These are phyloP conservation scores for Icerya purchasi DNA, from an alignment of 2,888 invertebrate species.

Conservation along the genomic window DNA sequence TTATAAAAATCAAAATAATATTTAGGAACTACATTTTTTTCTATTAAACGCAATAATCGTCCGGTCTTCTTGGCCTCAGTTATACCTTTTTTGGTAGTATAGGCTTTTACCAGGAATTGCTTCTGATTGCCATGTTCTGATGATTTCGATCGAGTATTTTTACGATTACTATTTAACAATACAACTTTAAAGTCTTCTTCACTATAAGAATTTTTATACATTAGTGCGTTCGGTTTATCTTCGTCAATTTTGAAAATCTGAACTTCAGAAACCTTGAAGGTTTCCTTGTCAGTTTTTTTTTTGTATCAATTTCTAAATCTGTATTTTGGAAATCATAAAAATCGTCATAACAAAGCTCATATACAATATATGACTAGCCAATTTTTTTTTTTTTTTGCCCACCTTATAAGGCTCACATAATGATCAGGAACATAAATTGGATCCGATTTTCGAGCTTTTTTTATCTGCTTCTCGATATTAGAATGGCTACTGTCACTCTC, in stretches of 20 bases:
- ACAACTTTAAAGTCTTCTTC: background rate
- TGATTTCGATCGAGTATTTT: background rate
- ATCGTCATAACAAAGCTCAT: slow-evolving; percentile 7
- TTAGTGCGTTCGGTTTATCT: background rate
- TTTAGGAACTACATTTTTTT: background rate
- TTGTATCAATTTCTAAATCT: background rate
- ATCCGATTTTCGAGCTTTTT: slow-evolving; percentile 6
- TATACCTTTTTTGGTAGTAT: background rate
- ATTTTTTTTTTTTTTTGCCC: slow-evolving; percentile 14
- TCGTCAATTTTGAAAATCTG: background rate
- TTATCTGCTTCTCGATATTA: slow-evolving; percentile 11
- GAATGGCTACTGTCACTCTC: slow-evolving; percentile 12
- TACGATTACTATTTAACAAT: background rate
- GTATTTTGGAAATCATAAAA: slow-evolving; percentile 6
- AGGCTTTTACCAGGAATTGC: background rate
- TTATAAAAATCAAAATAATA: background rate
- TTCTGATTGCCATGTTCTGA: no score
- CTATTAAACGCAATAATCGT: background rate
- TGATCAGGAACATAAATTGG: no score
- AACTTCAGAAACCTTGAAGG: background rate
- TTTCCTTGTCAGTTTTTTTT: background rate
- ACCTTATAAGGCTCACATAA: slow-evolving; percentile 7
- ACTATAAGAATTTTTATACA: background rate
- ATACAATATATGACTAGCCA: slow-evolving; percentile 4
- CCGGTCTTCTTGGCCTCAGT: background rate